Evolutionary conservation across 2,113 vertebrate genomes (phyloP).

Genomic region (Indicator indicator): DNA sequence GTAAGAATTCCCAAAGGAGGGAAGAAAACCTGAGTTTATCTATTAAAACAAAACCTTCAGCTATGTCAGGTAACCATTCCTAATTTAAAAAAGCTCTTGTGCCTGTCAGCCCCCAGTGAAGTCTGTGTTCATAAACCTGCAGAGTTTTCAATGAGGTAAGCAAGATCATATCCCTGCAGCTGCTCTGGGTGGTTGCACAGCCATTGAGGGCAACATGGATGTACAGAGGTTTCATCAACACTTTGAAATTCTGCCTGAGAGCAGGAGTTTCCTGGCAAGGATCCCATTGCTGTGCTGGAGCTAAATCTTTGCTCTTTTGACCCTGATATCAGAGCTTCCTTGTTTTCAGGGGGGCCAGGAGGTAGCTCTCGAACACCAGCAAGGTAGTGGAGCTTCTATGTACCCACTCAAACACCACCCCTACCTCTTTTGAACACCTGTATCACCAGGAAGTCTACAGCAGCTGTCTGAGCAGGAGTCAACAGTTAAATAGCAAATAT

Average conservation of each 20-base stretch:
- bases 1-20: neutral
- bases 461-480: constrained; percentile 10
- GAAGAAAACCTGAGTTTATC: neutral
- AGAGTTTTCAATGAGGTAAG: neutral
- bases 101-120: neutral
- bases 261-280: neutral
- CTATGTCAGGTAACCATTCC: neutral
- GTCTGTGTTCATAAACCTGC: neutral
- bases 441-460: neutral
- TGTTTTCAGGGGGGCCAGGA: neutral
- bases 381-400: neutral
- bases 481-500: constrained; percentile 28
- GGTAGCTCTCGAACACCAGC: neutral
- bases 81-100: constrained; percentile 29
- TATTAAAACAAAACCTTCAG: neutral
- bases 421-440: constrained; percentile 2
- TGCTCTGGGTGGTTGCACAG: neutral
- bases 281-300: neutral
- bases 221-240: neutral
- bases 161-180: neutral
- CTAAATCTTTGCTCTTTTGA: neutral
- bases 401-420: neutral
- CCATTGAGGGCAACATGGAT: neutral
- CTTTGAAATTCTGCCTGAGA: neutral
- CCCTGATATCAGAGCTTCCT: neutral